These are phyloP conservation scores for Meiosimyza platycephala DNA, from an alignment of 2,888 invertebrate species.

Conservation along the genomic window DNA sequence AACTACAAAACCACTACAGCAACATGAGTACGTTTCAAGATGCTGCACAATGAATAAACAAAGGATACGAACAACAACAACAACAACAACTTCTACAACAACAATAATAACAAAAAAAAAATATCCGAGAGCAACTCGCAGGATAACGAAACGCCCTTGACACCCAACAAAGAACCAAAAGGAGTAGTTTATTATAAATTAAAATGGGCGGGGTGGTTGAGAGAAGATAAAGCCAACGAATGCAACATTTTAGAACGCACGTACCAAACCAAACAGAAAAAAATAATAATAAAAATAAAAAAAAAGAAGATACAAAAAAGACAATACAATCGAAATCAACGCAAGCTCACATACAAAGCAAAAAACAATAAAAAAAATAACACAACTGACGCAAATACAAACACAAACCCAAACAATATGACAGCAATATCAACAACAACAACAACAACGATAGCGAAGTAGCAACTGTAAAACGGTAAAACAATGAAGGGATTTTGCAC, in stretches of 20 bases:
- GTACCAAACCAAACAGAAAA: constrained; percentile 42
- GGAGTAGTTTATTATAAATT: constrained; percentile 17
- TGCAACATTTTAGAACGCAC: constrained; percentile 44
- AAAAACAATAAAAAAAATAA: constrained; percentile 37
- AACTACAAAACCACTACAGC: constrained; percentile 20
- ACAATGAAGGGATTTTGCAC: background rate
- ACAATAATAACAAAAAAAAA: constrained; percentile 27
- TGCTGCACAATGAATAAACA: constrained; percentile 25
- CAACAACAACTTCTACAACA: constrained; percentile 19
- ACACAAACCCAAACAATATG: constrained; percentile 6
- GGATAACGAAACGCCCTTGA: constrained; percentile 66
- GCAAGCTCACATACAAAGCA: constrained; percentile 14
- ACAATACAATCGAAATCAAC: constrained; percentile 13
- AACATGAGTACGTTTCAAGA: constrained; percentile 5
- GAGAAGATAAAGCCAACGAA: background rate
- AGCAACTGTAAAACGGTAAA: constrained; percentile 19
- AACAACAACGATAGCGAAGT: constrained; percentile 26
- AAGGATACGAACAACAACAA: constrained; percentile 7
- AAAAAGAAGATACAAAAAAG: background rate
- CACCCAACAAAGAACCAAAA: constrained; percentile 54
- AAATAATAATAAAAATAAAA: background rate
- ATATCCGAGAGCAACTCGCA: constrained; percentile 44
- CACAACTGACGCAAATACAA: constrained; percentile 37
- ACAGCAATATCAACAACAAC: constrained; percentile 24
- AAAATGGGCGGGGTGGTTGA: background rate